Evolutionary conservation across 2,113 vertebrate genomes (phyloP), one percentile per base, ranked within the genome.

Genomic region (Tachysurus fulvidraco): DNA sequence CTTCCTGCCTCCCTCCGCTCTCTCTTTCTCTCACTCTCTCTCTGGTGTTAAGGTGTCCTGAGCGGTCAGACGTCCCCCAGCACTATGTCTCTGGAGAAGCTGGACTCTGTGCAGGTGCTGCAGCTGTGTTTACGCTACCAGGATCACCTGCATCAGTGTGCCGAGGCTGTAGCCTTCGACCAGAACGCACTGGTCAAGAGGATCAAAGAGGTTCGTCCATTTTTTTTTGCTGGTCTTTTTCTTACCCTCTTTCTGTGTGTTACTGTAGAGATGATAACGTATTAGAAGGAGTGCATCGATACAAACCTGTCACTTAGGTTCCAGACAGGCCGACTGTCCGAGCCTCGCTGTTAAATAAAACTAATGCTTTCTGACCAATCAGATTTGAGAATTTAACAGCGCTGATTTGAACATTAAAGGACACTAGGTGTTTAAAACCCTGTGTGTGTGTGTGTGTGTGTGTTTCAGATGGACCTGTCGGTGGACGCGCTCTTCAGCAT

Each of bases 141-240:
- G 90, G 97, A 98, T 17, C 98, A 99, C 85, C 95, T 99, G 1
- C 98, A 99, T 64, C 98, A 99, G 93, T 99, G 98, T 3, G 97
- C 97, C 0, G 98, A 99, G 93, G 98, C 98, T 0, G 98, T 99
- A 57, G 96, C 98, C 86, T 99, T 99, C 14, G 98, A 99, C 92
- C 98, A 99, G 95, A 99, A 99, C 0, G 98, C 97, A 0, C 93
- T 99, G 17, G 97, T 99, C 79, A 99, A 99, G 77, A 94, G 98
- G 76, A 97, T 99, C 91, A 99, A 97, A 92, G 98, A 99, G 97
- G 98, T 98, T 91, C 17, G 50, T 36, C n/a, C n/a, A n/a, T n/a
- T n/a, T n/a, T n/a, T n/a, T n/a, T n/a, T n/a, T n/a, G n/a, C n/a
- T n/a, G n/a, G n/a, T n/a, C 10, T 69, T 0, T 36, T 30, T 44